Percentiles rank a stretch among this genome's conserved stretches.
These are phyloP conservation scores for Brachionus koreanus DNA, from an alignment of 1,140 invertebrate species.

Conservation along the genomic window DNA sequence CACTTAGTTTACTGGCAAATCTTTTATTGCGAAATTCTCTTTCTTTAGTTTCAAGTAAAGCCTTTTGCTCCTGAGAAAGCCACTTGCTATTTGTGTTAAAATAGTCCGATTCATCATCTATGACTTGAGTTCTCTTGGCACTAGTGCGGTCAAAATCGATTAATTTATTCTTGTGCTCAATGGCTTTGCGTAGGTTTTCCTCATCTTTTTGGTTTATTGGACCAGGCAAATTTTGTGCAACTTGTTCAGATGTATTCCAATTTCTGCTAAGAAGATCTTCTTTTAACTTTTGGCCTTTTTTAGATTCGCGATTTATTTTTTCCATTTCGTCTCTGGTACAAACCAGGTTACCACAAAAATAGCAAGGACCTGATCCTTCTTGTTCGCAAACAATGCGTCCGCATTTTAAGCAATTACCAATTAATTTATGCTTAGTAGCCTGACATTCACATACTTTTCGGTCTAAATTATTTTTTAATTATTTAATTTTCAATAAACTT, in stretches of 20 bases:
- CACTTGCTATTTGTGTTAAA: conserved; percentile 74
- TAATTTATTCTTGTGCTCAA: conserved; percentile 74
- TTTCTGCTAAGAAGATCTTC: conserved; percentile 66
- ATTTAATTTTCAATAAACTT: neutral
- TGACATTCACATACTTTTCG: conserved; percentile 83
- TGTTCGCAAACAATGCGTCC: conserved; percentile 90
- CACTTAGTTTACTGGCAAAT: conserved; percentile 67
- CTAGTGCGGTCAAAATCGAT: conserved; percentile 80
- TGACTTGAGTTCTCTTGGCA: conserved; percentile 77
- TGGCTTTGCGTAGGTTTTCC: conserved; percentile 64
- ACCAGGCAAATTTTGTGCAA: conserved; percentile 68
- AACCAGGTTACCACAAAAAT: conserved; percentile 74
- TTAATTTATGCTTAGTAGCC: conserved; percentile 78
- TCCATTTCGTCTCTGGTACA: conserved; percentile 45
- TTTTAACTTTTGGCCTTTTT: conserved; percentile 57
- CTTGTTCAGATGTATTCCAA: conserved; percentile 67
- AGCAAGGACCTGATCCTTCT: conserved; percentile 90
- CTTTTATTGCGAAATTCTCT: conserved; percentile 69
- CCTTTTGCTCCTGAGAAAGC: conserved; percentile 69
- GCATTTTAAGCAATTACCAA: conserved; percentile 89
- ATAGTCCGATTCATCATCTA: conserved; percentile 91
- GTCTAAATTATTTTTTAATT: neutral
- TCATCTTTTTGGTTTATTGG: conserved; percentile 46
- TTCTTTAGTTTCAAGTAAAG: conserved; percentile 68
- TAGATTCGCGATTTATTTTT: neutral